phyloP scores from a whole-genome alignment of 2,888 invertebrate genomes.

The Sinohyriopsis cumingii region DNA sequence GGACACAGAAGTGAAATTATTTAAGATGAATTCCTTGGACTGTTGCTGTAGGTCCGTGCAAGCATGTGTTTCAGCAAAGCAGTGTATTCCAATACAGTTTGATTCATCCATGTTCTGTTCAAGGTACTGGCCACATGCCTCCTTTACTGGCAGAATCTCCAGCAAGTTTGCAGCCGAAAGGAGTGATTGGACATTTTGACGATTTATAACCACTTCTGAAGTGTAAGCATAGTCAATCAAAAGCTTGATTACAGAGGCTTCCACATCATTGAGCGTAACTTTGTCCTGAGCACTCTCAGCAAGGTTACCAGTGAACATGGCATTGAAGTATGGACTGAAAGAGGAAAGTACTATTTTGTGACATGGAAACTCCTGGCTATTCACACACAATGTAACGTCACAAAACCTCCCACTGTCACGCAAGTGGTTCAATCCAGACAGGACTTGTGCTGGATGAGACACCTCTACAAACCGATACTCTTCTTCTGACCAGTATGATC shows the following conservation, averaged over 20 bases:
- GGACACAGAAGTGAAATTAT: conserved; percentile 77
- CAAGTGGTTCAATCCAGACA: conserved; percentile 83
- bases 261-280: conserved; percentile 67
- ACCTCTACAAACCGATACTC: conserved; percentile 70
- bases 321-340: conserved; percentile 94
- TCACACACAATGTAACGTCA: conserved; percentile 83
- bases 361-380: conserved; percentile 86
- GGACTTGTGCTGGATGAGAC: conserved; percentile 66
- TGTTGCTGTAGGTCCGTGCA: conserved; percentile 82
- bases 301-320: conserved; percentile 95
- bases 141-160: conserved; percentile 77
- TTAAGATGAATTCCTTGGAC: conserved; percentile 65
- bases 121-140: conserved; percentile 91
- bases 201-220: conserved; percentile 89
- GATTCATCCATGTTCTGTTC: conserved; percentile 93
- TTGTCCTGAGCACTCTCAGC: conserved; percentile 91
- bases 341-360: conserved; percentile 91
- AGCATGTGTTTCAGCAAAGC: conserved; percentile 93
- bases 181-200: conserved; percentile 91
- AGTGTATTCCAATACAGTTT: conserved; percentile 94
- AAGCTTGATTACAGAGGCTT: conserved; percentile 87
- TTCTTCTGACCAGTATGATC: conserved; percentile 45
- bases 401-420: conserved; percentile 88
- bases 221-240: conserved; percentile 94
- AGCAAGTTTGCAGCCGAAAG: conserved; percentile 95